Conservation (phyloP, 2,113 vertebrate species). For the Canis aureus region DNA sequence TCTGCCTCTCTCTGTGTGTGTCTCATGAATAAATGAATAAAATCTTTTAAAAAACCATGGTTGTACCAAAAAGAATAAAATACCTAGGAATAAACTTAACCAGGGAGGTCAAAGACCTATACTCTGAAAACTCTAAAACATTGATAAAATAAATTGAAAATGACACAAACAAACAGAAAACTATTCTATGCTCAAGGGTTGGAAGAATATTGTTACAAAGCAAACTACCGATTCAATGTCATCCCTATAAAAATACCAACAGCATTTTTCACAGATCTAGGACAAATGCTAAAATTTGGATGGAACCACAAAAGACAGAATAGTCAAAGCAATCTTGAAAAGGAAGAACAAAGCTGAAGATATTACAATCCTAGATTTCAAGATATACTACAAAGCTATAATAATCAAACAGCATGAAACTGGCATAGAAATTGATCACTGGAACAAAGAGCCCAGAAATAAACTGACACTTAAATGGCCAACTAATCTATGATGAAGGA, state of each 20-base stretch:
- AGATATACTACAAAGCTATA: not conserved
- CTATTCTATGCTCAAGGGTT: not conserved
- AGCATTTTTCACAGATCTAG: not conserved
- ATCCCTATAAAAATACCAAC: not conserved
- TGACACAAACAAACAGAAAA: not conserved
- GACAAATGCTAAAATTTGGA: not conserved
- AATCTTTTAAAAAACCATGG: too few species aligned
- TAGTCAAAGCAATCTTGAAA: not conserved
- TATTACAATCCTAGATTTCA: not conserved
- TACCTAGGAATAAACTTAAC: not conserved
- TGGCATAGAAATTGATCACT: not conserved
- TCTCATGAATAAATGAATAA: too few species aligned
- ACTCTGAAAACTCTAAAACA: not conserved
- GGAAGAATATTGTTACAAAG: not conserved
- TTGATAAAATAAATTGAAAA: not conserved
- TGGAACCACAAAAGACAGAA: not conserved
- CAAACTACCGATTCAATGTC: not conserved
- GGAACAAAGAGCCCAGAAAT: not conserved
- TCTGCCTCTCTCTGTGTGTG: too few species aligned
- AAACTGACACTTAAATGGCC: not conserved
- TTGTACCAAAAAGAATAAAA: not conserved
- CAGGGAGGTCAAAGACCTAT: not conserved
- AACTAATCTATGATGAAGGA: not conserved
- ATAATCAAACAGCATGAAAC: not conserved
- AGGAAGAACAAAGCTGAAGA: not conserved